Evolutionary conservation across 2,113 vertebrate species (phyloP).

Genomic region (Mirounga angustirostris): DNA sequence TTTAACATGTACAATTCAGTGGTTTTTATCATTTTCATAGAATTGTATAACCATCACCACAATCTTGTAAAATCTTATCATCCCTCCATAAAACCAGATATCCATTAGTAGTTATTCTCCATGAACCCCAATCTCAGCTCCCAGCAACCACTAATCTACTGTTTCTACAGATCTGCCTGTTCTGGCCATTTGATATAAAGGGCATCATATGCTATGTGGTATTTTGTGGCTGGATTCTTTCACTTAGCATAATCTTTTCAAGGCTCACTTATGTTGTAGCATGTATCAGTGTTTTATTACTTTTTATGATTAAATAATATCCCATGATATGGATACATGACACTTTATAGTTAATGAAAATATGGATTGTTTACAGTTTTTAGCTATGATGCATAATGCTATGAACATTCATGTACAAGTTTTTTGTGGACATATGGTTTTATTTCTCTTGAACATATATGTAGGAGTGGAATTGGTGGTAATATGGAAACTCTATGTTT

Average conservation of each 20-base stretch:
- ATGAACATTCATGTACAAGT: neutral
- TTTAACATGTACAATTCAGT: neutral
- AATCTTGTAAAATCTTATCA: neutral
- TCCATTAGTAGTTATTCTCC: neutral
- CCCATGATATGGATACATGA: neutral
- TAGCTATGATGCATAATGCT: neutral
- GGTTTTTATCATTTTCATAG: neutral
- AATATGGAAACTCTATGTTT: neutral
- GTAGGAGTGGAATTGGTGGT: neutral
- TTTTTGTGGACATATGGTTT: neutral
- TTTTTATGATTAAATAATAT: neutral
- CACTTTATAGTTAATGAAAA: neutral
- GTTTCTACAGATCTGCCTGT: neutral
- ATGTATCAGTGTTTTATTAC: neutral
- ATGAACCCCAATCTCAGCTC: neutral
- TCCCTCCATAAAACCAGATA: neutral
- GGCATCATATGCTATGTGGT: neutral
- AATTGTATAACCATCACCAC: neutral
- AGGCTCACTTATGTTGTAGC: neutral
- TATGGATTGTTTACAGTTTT: neutral
- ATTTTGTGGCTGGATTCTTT: conserved; percentile 14
- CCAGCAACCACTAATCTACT: neutral
- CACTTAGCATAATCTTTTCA: neutral
- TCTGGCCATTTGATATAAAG: neutral
- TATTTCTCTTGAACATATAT: neutral